Percentiles rank a stretch among this genome's conserved stretches.
Conservation (phyloP, 2,113 vertebrate genomes). For the Nipponia nippon region DNA sequence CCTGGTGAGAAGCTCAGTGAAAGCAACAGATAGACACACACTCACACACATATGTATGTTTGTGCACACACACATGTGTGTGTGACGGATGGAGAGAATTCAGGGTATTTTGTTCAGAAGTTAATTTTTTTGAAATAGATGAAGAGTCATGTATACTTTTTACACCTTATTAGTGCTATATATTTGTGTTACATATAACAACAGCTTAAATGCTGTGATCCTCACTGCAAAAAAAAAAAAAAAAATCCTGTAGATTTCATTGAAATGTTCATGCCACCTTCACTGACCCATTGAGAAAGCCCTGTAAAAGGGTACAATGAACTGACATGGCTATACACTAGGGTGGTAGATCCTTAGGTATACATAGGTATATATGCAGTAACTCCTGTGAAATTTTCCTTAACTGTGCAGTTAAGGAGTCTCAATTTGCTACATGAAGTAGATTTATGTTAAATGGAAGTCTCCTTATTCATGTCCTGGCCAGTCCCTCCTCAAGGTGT, state of each 20-base stretch:
- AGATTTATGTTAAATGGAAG: not conserved
- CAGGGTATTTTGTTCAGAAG: not conserved
- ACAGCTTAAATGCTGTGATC: not conserved
- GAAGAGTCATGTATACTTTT: not conserved
- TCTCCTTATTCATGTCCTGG: not conserved
- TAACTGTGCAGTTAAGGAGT: not conserved
- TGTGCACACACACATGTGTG: fast-evolving
- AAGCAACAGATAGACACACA: not conserved
- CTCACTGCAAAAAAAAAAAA: not conserved
- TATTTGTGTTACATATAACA: not conserved
- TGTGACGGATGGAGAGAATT: not conserved
- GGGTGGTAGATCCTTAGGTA: not conserved
- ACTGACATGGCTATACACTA: not conserved
- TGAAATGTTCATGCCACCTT: not conserved
- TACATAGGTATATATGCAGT: not conserved
- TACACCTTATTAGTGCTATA: not conserved
- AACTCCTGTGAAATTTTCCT: not conserved
- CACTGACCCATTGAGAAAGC: not conserved
- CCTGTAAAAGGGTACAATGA: not conserved
- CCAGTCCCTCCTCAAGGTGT: not conserved
- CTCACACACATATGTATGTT: not conserved
- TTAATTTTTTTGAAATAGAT: not conserved
- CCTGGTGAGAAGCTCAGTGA: not conserved
- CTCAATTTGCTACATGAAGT: not conserved
- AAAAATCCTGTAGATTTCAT: not conserved